Evolutionary conservation across 2,888 invertebrate genomes (phyloP).

Genomic region (Hypercompe scribonia): DNA sequence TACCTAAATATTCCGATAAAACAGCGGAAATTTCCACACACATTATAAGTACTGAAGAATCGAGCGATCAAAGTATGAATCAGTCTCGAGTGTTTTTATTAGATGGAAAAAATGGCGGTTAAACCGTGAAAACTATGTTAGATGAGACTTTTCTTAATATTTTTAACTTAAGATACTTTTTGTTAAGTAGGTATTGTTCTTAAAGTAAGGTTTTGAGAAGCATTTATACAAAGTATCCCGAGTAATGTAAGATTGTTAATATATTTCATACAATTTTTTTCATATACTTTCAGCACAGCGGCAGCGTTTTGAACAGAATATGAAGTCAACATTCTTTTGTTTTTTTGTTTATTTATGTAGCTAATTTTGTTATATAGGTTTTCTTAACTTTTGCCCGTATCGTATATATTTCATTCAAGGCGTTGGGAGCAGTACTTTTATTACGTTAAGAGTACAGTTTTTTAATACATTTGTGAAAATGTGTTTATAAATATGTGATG

Average conservation of each 20-base stretch:
- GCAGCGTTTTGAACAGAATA: no score
- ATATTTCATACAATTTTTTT: no score
- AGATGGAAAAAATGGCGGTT: neutral
- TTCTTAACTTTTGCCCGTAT: no score
- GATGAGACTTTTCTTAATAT: neutral
- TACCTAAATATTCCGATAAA: slow-evolving; percentile 41
- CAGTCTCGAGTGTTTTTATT: slow-evolving; percentile 9
- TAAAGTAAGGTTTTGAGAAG: neutral
- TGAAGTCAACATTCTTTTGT: no score
- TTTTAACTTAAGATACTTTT: neutral
- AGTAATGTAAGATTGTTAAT: no score
- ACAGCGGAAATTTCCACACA: slow-evolving; percentile 48
- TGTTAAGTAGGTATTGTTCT: neutral
- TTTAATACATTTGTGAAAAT: no score
- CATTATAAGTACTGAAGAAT: slow-evolving; percentile 19
- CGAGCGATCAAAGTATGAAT: slow-evolving; percentile 26
- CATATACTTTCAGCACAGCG: no score
- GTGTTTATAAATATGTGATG: no score
- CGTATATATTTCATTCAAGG: no score
- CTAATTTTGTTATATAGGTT: neutral
- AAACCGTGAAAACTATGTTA: slow-evolving; percentile 3
- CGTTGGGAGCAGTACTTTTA: no score
- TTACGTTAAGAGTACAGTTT: no score
- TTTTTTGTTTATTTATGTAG: neutral
- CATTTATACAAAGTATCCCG: no score